Conservation (phyloP, 2,797 vertebrate species). For the Urocyon cinereoargenteus region DNA sequence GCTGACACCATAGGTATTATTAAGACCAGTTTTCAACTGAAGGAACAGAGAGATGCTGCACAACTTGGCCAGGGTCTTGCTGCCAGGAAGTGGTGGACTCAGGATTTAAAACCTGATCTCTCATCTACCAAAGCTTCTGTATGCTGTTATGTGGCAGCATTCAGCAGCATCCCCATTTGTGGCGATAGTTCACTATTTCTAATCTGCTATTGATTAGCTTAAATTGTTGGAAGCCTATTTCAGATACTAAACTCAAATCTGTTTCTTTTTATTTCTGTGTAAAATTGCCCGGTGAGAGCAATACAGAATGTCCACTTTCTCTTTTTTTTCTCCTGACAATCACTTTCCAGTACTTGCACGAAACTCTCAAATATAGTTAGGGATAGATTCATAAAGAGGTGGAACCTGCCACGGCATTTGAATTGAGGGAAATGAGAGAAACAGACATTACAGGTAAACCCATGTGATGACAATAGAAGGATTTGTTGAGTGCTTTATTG, state of each 20-base stretch:
- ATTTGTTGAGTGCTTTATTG: not conserved
- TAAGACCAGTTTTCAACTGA: conserved; percentile 49
- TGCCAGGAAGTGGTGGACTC: not conserved
- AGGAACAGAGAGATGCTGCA: not conserved
- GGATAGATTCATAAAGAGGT: conserved; percentile 7
- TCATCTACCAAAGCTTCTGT: not conserved
- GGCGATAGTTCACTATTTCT: conserved; percentile 32
- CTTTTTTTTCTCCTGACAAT: not conserved
- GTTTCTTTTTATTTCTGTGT: conserved; percentile 58
- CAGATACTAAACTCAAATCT: conserved; percentile 41
- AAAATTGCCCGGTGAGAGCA: not conserved
- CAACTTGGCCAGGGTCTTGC: not conserved
- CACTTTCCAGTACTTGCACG: conserved; percentile 48
- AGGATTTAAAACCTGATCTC: not conserved
- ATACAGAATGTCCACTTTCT: conserved; percentile 19
- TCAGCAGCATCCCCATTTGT: not conserved
- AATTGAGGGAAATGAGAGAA: not conserved
- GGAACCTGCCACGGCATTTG: not conserved
- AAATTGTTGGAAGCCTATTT: conserved; percentile 65
- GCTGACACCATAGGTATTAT: not conserved
- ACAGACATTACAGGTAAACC: not conserved
- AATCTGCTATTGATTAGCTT: conserved; percentile 60
- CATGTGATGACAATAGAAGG: not conserved
- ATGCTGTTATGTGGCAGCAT: not conserved
- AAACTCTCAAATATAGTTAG: conserved; percentile 30